Base-by-base conservation (phyloP, 2,113 vertebrate species). In the Dromiciops gliroides region DNA sequence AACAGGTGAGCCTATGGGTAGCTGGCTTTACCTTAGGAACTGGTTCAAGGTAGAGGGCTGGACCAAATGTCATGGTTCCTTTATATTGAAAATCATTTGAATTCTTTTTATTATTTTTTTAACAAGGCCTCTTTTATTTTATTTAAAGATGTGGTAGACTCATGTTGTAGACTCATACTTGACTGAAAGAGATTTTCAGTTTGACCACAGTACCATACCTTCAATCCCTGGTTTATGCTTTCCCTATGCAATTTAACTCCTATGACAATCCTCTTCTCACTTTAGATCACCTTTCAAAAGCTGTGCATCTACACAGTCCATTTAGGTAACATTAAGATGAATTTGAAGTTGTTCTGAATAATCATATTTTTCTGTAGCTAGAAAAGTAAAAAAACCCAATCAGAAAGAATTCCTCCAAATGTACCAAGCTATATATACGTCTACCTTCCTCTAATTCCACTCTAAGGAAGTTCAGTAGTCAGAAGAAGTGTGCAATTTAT, bases 91-190 rank as follows among this genome's bases (percentile, higher is more conserved):
- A 67, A 89, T 51, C 95, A 22, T 95, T 96, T 89, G 83, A 94
- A 56, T 91, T 47, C 37, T n/a, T 23, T 23, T 50, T 51, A n/a
- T n/a, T n/a, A n/a, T 56, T 56, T 56, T 56, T 56, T 56, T 56
- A 25, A 95, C 90, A 96, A 97, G 95, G 94, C 92, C 83, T 67
- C 48, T 96, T 96, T 91, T 92, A 56, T 50, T 93, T 93, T n/a
- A 89, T 56, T 96, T 92, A 94, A 97, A 97, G 97, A 96, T 95
- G 94, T 53, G 49, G 90, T 47, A 2, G 83, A 90, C 95, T 94
- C 90, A 10, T 53, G 16, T 19, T 26, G n/a, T n/a, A n/a, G n/a
- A n/a, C n/a, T n/a, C n/a, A n/a, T n/a, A 92, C 50, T 91, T 90
- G n/a, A 50, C 94, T 92, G 67, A 93, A 60, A 89, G 83, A 53